phyloP scores from a whole-genome alignment of 1,140 invertebrate genomes.

The Wiebesia pumilae region DNA sequence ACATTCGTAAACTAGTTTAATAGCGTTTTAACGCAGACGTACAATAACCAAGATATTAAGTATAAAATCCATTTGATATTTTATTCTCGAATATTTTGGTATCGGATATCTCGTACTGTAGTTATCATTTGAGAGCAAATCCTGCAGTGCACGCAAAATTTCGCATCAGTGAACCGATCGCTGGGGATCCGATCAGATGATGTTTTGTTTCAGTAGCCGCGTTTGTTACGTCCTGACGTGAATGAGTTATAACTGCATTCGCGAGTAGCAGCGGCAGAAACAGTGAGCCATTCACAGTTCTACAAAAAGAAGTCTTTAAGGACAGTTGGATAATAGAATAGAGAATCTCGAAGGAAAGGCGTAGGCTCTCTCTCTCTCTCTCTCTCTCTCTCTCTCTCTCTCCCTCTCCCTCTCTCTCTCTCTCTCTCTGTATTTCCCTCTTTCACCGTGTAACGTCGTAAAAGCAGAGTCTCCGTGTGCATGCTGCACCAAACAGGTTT shows the following conservation, averaged over 20 bases:
- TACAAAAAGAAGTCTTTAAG: conserved; percentile 46
- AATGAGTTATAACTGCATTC: conserved; percentile 59
- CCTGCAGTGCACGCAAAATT: not conserved
- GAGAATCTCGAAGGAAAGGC: conserved; percentile 58
- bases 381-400: not conserved
- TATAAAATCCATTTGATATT: not conserved
- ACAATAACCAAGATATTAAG: too few species aligned
- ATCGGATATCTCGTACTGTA: not conserved
- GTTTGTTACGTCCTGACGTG: conserved; percentile 39
- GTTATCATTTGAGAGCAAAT: not conserved
- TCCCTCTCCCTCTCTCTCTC: conserved; percentile 19
- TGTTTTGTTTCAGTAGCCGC: conserved; percentile 44
- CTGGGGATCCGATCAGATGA: conserved; percentile 18
- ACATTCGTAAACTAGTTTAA: not conserved
- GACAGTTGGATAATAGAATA: conserved; percentile 61
- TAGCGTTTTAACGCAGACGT: too few species aligned
- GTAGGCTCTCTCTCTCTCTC: conserved; percentile 43
- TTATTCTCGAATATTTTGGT: not conserved
- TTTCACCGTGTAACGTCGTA: not conserved
- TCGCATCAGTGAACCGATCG: not conserved
- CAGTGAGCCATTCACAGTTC: conserved; percentile 19
- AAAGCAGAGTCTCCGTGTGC: conserved; percentile 53
- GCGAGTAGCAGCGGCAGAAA: conserved; percentile 30
- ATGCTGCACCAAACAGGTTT: conserved; percentile 65
- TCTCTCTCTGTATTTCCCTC: not conserved